Conservation (phyloP, 2,113 vertebrate genomes). For the Candoia aspera region DNA sequence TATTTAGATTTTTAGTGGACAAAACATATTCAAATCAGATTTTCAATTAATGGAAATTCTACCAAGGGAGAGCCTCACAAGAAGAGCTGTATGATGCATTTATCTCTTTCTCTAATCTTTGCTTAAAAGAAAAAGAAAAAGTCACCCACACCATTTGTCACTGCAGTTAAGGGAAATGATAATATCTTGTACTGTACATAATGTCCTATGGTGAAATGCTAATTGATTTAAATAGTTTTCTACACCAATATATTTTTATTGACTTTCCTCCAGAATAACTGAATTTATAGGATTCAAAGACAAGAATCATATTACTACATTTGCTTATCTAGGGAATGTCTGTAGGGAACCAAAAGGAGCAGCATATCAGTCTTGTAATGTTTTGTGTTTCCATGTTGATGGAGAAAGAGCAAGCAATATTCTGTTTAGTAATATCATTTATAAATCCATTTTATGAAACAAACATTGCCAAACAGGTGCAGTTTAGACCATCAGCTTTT, state of each 20-base stretch:
- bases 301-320: not conserved
- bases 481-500: not conserved
- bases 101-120: not conserved
- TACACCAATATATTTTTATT: not conserved
- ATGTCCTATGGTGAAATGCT: not conserved
- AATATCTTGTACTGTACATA: not conserved
- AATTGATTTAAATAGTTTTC: not conserved
- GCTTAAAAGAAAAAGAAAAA: not conserved
- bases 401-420: not conserved
- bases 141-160: not conserved
- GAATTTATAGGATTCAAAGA: not conserved
- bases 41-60: not conserved
- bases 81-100: not conserved
- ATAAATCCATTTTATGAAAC: not conserved
- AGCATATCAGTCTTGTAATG: not conserved
- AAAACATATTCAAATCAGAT: not conserved
- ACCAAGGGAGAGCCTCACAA: not conserved
- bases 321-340: slow-evolving; percentile 6
- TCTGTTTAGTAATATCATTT: not conserved
- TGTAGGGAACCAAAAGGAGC: not conserved
- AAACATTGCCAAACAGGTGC: not conserved
- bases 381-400: not conserved
- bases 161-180: not conserved
- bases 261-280: not conserved
- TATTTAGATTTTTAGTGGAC: not conserved